Evolutionary conservation across 2,888 invertebrate species (phyloP).

Genomic region (Sthenelais limicola): DNA sequence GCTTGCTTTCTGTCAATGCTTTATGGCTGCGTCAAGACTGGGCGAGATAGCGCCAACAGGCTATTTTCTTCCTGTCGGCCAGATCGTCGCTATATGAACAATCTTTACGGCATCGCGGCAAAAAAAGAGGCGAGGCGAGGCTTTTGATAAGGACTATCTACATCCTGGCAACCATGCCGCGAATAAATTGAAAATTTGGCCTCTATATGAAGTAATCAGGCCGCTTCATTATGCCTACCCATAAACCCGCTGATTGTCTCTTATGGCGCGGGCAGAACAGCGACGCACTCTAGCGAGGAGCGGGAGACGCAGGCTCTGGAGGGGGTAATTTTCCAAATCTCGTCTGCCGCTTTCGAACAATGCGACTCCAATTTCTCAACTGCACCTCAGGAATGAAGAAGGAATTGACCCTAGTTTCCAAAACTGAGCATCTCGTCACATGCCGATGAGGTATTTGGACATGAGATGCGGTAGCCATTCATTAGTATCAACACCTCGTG

Average conservation of each 20-base stretch:
- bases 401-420: no score
- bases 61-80: conserved; percentile 13
- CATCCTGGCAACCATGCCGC: conserved; percentile 26
- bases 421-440: no score
- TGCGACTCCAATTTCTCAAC: no score
- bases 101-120: conserved; percentile 1
- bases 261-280: background rate
- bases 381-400: no score
- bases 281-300: background rate
- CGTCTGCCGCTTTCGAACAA: no score
- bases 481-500: no score
- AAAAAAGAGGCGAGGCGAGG: conserved; percentile 19
- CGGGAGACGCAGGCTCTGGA: conserved; percentile 8
- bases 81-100: no score
- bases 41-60: conserved; percentile 4
- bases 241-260: conserved; percentile 37
- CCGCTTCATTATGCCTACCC: conserved; percentile 30
- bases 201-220: conserved; percentile 31
- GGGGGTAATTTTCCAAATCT: no score
- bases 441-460: no score
- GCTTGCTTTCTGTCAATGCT: no score
- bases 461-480: no score
- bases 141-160: conserved; percentile 31
- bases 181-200: conserved; percentile 38
- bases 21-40: conserved; percentile 16